Conservation (phyloP, 2,888 invertebrate species). For the Bugulina stolonifera region DNA sequence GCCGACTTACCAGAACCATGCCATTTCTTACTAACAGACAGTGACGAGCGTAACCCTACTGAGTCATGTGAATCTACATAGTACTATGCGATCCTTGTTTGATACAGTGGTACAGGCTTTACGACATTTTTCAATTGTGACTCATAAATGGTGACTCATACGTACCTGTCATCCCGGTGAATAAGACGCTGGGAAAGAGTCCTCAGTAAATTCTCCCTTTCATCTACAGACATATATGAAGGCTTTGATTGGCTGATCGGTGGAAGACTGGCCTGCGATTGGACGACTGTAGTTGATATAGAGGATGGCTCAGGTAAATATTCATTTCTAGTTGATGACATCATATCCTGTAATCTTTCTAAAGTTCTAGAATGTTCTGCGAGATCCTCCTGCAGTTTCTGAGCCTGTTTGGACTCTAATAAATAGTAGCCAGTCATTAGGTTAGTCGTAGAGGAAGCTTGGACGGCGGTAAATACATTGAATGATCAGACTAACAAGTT, state of each 20-base stretch:
- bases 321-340: not conserved
- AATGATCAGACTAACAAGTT: no score
- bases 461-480: no score
- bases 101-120: no score
- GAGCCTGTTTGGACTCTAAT: not conserved
- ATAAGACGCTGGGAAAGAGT: not conserved
- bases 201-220: constrained; percentile 11
- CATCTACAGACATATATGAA: constrained; percentile 13
- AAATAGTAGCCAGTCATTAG: not conserved
- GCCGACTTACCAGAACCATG: no score
- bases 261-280: not conserved
- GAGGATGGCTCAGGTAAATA: not conserved
- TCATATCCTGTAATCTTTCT: not conserved
- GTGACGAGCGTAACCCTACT: no score
- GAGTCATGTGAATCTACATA: no score
- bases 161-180: not conserved
- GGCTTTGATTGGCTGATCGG: not conserved
- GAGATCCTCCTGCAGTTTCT: not conserved
- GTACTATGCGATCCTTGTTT: no score
- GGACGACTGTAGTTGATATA: not conserved
- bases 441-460: not conserved
- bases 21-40: no score
- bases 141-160: no score
- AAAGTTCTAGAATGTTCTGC: not conserved
- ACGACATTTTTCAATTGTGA: no score